Evolutionary conservation across 2,888 invertebrate genomes (phyloP), one percentile per base, ranked within the genome.

Genomic region (Amitus sp.): DNA sequence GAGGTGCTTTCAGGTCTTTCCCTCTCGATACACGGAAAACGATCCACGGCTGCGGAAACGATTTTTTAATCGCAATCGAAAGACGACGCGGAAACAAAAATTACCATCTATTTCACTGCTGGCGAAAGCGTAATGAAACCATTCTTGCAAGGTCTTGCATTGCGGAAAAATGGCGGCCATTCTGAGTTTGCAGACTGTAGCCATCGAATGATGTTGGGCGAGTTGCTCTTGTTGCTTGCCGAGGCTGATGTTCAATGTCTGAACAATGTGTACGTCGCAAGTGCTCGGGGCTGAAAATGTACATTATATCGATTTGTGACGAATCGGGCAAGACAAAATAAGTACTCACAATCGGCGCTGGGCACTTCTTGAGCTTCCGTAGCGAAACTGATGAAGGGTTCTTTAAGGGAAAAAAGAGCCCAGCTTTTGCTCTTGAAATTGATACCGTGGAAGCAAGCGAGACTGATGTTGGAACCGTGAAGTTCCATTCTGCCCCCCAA

Each of bases 371-470:
- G 95, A 0, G 96, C 95, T 82, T 96, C 96, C 0, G 96, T 95
- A 12, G 94, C 91, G 82, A 96, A 96, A 75, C 92, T 93, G 68
- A 96, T 95, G 75, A 91, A 92, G 0, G 96, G 96, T 74, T 97
- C 95, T 78, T 93, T 92, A 66, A 98, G 85, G 71, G 95, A 95
- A 82, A 98, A 98, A 65, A 98, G 82, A 4, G 96, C 97, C 97
- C 98, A 98, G 1, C 94, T 94, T 83, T 96, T 96, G 53, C 95
- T 85, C 73, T 96, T 95, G 82, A 98, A 96, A 83, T 97, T 97
- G 78, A 95, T 94, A 28, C 98, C 98, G 82, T 98, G 96, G 86
- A 98, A 98, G 82, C 98, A 98, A 2, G 96, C 97, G 66, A 98
- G 84, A 4, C 96, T 95, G 56, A 98, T 93, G 82, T 97, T 95